phyloP scores from a whole-genome alignment of 2,113 vertebrate genomes.

The Pseudolaguvia tuberculata region DNA sequence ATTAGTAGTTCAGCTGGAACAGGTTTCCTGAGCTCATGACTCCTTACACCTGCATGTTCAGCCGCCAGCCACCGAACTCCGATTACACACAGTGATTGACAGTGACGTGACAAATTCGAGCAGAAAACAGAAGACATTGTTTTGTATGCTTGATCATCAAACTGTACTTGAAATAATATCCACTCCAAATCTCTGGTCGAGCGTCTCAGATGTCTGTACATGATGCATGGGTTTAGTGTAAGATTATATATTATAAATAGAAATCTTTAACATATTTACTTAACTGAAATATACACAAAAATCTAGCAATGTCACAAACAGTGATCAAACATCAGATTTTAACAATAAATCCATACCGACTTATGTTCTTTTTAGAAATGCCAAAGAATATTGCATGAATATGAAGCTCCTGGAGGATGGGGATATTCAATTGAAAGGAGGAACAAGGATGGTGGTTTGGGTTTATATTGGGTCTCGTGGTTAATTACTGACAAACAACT shows the following conservation, averaged over 20 bases:
- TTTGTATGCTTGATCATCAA: neutral
- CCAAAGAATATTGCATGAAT: neutral
- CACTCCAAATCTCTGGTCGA: neutral
- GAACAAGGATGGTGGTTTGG: constrained; percentile 7
- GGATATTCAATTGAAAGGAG: constrained; percentile 10
- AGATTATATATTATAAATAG: no score
- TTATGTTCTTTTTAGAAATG: neutral
- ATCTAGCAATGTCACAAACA: neutral
- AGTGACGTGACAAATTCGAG: constrained; percentile 31
- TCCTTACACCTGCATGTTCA: constrained; percentile 1
- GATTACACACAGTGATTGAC: constrained; percentile 46
- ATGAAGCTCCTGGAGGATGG: neutral
- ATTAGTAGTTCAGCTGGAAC: constrained; percentile 42
- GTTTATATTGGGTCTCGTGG: constrained; percentile 22
- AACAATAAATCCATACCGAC: neutral
- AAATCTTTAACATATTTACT: no score
- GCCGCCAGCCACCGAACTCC: constrained; percentile 30
- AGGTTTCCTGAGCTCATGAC: neutral
- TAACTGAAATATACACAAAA: neutral
- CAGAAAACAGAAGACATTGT: constrained; percentile 47
- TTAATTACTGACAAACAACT: constrained; percentile 47
- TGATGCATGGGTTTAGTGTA: neutral
- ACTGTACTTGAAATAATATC: neutral
- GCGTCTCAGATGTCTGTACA: neutral
- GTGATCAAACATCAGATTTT: neutral